Percentiles rank a stretch among this genome's conserved stretches.
These are phyloP conservation scores for Tyrannus savana DNA, from an alignment of 2,113 vertebrate genomes.

Conservation along the genomic window DNA sequence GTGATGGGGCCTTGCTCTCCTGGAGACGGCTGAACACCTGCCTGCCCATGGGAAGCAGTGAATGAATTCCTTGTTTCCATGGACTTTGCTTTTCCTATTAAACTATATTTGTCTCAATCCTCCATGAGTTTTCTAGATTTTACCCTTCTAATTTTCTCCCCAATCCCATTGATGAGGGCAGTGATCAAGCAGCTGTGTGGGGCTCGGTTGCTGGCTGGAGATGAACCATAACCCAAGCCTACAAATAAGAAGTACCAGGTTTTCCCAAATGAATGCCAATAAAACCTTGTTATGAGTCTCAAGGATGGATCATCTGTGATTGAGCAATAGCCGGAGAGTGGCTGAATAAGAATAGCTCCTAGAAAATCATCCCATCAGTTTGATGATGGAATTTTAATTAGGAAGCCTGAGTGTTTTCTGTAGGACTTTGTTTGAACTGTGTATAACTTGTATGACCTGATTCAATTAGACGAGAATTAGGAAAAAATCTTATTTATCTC, in stretches of 20 bases:
- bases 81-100: not conserved
- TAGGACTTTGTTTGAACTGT: not conserved
- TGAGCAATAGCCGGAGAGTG: not conserved
- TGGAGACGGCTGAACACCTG: not conserved
- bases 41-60: not conserved
- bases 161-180: accelerated
- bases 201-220: not conserved
- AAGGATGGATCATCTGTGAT: not conserved
- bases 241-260: not conserved
- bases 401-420: not conserved
- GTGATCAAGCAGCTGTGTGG: accelerated
- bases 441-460: not conserved
- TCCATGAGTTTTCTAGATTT: not conserved
- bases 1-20: not conserved
- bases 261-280: not conserved
- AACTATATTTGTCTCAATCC: not conserved
- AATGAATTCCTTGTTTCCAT: not conserved
- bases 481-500: not conserved
- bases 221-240: not conserved
- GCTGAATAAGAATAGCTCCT: not conserved
- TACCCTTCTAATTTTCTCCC: not conserved
- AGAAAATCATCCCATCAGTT: not conserved
- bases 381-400: not conserved
- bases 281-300: not conserved
- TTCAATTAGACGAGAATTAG: not conserved